Conservation (phyloP, 2,888 invertebrate species). For the Phengaris arion region DNA sequence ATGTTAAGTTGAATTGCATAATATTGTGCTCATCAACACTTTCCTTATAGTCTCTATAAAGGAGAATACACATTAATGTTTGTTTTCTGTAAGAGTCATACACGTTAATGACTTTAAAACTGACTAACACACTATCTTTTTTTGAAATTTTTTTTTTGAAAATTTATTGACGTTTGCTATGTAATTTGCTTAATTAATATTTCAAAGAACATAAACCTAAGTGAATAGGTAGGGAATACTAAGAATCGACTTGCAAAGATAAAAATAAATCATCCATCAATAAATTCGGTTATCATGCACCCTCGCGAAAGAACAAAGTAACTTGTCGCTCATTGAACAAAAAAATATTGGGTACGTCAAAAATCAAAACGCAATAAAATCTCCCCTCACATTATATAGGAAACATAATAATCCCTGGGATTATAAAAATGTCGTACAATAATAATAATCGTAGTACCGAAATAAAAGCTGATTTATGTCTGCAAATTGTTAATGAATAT, state of each 20-base stretch:
- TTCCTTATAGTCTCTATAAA: no score
- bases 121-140: no score
- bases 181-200: not conserved
- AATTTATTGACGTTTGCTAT: no score
- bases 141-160: no score
- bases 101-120: no score
- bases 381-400: constrained; percentile 3
- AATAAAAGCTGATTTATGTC: constrained; percentile 25
- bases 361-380: constrained; percentile 21
- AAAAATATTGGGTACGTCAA: constrained; percentile 24
- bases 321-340: constrained; percentile 2
- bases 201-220: not conserved
- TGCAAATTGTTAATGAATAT: constrained; percentile 13
- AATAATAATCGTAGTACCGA: not conserved
- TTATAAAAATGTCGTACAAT: constrained; percentile 8
- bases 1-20: no score
- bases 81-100: no score
- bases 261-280: constrained; percentile 5
- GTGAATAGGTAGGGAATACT: no score
- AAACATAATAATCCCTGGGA: constrained; percentile 14
- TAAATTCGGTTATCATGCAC: not conserved
- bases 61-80: no score
- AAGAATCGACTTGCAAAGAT: not conserved
- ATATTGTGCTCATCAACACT: no score
- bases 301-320: constrained; percentile 11